A percentile compares a stretch with the other conserved stretches of the same genome.
Conservation (phyloP, 1,140 invertebrate species). For the Marisa cornuarietis region DNA sequence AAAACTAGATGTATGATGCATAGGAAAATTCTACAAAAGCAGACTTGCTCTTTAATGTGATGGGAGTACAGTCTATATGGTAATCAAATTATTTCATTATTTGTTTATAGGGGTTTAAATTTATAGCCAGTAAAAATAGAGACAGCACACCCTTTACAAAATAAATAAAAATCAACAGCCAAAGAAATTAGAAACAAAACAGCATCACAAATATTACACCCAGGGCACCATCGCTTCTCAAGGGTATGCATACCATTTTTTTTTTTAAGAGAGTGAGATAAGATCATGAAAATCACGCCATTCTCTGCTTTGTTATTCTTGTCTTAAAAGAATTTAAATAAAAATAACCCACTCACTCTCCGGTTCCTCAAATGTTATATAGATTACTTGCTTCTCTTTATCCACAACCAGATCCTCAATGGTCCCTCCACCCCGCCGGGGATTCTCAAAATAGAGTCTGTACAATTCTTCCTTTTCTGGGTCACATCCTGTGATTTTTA, state of each 20-base stretch:
- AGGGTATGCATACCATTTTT: too few relatives aligned
- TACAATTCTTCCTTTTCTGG: conserved; percentile 6
- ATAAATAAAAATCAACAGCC: too few relatives aligned
- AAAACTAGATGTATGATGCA: background rate
- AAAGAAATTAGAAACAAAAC: background rate
- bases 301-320: too few relatives aligned
- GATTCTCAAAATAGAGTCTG: conserved; percentile 37
- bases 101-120: too few relatives aligned
- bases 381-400: conserved; percentile 8
- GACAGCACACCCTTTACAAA: too few relatives aligned
- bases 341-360: conserved; percentile 26
- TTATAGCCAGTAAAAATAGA: too few relatives aligned
- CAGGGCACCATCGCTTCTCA: too few relatives aligned
- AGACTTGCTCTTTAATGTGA: background rate
- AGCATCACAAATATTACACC: too few relatives aligned
- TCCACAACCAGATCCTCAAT: conserved; percentile 31
- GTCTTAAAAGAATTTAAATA: background rate
- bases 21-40: background rate
- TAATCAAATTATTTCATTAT: too few relatives aligned
- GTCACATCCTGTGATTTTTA: conserved; percentile 1
- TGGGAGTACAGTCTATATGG: background rate
- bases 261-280: too few relatives aligned
- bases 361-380: conserved; percentile 38
- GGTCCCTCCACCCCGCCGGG: conserved; percentile 32
- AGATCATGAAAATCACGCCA: too few relatives aligned